Evolutionary conservation across 2,797 vertebrate species (phyloP).

Genomic region (Propithecus perrieri): DNA sequence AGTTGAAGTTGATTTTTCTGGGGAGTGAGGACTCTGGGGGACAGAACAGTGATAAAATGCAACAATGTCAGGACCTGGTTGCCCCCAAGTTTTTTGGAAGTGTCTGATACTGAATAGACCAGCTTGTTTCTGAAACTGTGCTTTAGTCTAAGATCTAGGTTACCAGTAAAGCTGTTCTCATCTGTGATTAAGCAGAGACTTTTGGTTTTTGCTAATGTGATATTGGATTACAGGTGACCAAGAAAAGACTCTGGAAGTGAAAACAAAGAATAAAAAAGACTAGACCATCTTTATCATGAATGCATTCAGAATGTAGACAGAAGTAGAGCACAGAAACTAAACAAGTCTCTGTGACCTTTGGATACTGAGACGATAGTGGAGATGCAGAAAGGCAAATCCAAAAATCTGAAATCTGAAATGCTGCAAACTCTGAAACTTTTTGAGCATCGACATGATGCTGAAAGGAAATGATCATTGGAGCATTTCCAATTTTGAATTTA

Average conservation of each 20-base stretch:
- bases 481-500: not conserved
- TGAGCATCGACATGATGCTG: not conserved
- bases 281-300: not conserved
- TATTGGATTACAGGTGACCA: not conserved
- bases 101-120: not conserved
- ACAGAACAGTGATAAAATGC: not conserved
- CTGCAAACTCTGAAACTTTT: not conserved
- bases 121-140: not conserved
- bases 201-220: not conserved
- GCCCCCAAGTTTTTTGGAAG: not conserved
- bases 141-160: not conserved
- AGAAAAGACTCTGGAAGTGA: not conserved
- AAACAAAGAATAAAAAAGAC: not conserved
- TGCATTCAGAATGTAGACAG: not conserved
- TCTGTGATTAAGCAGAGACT: not conserved
- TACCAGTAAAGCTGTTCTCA: not conserved
- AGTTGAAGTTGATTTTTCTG: not conserved
- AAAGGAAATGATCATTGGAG: not conserved
- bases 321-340: not conserved
- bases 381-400: not conserved
- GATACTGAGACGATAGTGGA: not conserved
- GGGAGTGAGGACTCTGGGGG: not conserved
- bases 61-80: not conserved
- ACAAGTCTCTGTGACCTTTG: not conserved
- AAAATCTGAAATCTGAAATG: not conserved